phyloP scores from a whole-genome alignment of 2,797 vertebrate species.

The Trematomus bernacchii region DNA sequence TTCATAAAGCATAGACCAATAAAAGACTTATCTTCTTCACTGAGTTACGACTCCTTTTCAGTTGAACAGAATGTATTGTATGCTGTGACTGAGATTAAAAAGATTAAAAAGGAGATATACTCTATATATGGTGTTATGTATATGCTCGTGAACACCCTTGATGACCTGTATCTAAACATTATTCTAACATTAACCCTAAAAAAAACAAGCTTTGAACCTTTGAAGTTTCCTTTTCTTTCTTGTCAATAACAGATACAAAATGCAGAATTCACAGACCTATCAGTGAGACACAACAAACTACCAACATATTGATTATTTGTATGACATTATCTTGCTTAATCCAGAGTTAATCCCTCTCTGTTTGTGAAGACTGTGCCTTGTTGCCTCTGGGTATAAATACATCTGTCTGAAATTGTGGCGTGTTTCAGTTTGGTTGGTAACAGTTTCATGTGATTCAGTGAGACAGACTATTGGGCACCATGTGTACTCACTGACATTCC shows the following conservation, averaged over 20 bases:
- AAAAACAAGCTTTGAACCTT: too few species aligned
- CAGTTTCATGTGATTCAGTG: slow-evolving; percentile 40
- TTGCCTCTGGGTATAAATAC: slow-evolving; percentile 7
- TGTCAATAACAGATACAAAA: too few species aligned
- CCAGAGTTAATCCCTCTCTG: not conserved
- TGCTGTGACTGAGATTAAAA: not conserved
- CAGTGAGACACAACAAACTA: not conserved
- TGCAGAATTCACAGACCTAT: too few species aligned
- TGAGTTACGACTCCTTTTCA: not conserved
- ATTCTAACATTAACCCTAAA: not conserved
- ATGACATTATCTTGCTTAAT: not conserved
- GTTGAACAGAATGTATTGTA: not conserved
- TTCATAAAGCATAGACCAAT: not conserved
- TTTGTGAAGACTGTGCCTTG: not conserved
- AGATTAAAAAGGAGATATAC: not conserved
- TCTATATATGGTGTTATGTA: not conserved
- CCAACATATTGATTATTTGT: not conserved
- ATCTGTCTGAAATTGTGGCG: slow-evolving; percentile 5
- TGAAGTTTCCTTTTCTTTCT: too few species aligned
- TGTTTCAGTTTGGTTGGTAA: slow-evolving; percentile 17
- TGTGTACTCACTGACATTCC: slow-evolving; percentile 20
- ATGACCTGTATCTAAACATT: not conserved
- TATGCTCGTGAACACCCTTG: not conserved
- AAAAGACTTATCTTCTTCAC: not conserved
- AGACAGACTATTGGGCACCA: slow-evolving; percentile 48